A percentile compares a stretch with the other conserved stretches of the same genome.
Evolutionary conservation across 92 coral and sea anemone species (phyloP).

Genomic region (Phymanthus crucifer): DNA sequence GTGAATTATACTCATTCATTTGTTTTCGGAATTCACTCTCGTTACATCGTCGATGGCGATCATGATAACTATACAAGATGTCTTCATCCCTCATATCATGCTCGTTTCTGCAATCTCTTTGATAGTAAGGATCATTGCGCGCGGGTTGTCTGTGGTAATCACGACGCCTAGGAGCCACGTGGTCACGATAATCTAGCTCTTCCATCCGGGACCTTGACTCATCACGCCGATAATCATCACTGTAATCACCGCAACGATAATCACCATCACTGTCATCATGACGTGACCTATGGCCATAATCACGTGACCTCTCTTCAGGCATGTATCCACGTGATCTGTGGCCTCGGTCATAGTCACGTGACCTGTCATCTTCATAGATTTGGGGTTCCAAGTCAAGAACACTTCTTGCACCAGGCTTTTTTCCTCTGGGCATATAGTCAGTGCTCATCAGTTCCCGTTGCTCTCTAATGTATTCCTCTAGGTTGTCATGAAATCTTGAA

Average conservation of each 20-base stretch:
- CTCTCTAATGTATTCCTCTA: not conserved
- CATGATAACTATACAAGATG: not conserved
- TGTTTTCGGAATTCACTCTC: not conserved
- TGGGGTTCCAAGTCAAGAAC: not conserved
- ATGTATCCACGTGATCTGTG: not conserved
- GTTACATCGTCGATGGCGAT: not conserved
- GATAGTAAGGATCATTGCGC: not conserved
- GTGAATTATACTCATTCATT: not conserved
- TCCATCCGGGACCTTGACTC: not conserved
- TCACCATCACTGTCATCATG: not conserved
- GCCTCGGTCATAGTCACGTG: not conserved
- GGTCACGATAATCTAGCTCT: not conserved
- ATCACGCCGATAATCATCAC: not conserved
- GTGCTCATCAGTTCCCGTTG: not conserved
- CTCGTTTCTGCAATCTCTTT: not conserved
- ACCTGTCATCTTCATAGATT: not conserved
- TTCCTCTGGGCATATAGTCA: not conserved
- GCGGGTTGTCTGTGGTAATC: not conserved
- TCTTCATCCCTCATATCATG: not conserved
- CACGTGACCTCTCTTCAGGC: not conserved
- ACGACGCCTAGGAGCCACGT: not conserved
- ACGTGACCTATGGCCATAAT: conserved; percentile 9
- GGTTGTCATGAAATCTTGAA: not conserved
- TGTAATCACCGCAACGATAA: not conserved
- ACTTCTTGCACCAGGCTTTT: not conserved